Conservation (phyloP, 2,888 invertebrate species). For the Chalcis sispes region DNA sequence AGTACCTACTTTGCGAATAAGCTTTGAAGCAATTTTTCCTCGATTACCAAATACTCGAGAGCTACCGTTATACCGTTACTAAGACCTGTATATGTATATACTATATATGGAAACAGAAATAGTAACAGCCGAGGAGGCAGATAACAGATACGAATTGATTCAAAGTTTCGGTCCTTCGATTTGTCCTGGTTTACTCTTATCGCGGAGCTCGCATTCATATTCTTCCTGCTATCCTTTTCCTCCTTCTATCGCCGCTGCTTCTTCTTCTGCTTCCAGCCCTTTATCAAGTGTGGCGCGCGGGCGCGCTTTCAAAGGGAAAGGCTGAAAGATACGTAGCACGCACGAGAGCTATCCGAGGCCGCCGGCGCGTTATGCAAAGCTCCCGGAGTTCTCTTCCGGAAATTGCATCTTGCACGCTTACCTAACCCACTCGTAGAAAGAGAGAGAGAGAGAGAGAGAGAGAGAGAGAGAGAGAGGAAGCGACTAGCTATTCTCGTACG, state of each 20-base stretch:
- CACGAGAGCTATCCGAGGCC: conserved; percentile 38
- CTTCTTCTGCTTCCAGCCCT: too few species aligned
- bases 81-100: conserved; percentile 5
- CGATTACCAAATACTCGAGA: conserved; percentile 58
- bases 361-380: conserved; percentile 24
- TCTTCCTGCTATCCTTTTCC: conserved; percentile 3
- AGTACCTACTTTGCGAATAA: conserved; percentile 8
- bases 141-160: conserved; percentile 70
- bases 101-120: conserved; percentile 55
- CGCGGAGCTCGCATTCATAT: conserved; percentile 52
- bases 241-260: conserved; percentile 28
- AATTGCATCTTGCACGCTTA: conserved; percentile 59
- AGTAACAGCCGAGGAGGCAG: too few species aligned
- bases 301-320: conserved; percentile 28
- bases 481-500: too few species aligned
- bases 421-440: conserved; percentile 15
- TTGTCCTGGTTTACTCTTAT: conserved; percentile 61
- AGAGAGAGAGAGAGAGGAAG: too few species aligned
- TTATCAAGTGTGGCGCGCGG: too few species aligned
- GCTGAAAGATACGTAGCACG: conserved; percentile 55
- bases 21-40: conserved; percentile 66
- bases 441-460: too few species aligned
- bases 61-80: not conserved
- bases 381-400: conserved; percentile 46
- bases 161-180: conserved; percentile 59